A percentile compares a stretch with the other conserved stretches of the same genome.
Evolutionary conservation across 2,113 vertebrate species (phyloP).

Genomic region (Dicaeum eximium): DNA sequence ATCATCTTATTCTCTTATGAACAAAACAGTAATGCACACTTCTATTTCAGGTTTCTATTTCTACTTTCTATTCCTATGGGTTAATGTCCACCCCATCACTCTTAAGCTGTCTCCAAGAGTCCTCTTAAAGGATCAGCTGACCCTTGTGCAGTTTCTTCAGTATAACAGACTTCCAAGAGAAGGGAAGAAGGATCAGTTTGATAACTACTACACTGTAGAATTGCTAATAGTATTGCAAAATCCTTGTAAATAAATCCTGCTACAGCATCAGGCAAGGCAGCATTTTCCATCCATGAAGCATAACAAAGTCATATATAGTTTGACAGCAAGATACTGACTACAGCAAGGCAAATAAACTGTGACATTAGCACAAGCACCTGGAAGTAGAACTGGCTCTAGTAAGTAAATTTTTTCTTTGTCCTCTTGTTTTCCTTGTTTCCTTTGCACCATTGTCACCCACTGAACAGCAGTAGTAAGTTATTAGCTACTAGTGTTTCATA

Average conservation of each 20-base stretch:
- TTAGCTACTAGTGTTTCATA: not conserved
- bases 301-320: not conserved
- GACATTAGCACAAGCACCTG: not conserved
- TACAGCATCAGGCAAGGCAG: not conserved
- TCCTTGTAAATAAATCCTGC: not conserved
- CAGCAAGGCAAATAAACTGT: not conserved
- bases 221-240: not conserved
- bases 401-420: not conserved
- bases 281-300: not conserved
- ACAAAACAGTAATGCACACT: not conserved
- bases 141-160: not conserved
- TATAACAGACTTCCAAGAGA: not conserved
- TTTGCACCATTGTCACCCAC: not conserved
- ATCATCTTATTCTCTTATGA: not conserved
- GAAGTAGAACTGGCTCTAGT: not conserved
- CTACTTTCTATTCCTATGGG: not conserved
- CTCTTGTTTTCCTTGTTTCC: not conserved
- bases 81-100: not conserved
- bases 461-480: not conserved
- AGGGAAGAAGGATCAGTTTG: not conserved
- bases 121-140: not conserved
- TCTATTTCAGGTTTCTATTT: not conserved
- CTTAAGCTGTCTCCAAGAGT: not conserved
- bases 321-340: not conserved
- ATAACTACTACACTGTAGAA: not conserved